These are phyloP conservation scores for Metaphire vulgaris DNA, from an alignment of 1,140 invertebrate species.

Conservation along the genomic window DNA sequence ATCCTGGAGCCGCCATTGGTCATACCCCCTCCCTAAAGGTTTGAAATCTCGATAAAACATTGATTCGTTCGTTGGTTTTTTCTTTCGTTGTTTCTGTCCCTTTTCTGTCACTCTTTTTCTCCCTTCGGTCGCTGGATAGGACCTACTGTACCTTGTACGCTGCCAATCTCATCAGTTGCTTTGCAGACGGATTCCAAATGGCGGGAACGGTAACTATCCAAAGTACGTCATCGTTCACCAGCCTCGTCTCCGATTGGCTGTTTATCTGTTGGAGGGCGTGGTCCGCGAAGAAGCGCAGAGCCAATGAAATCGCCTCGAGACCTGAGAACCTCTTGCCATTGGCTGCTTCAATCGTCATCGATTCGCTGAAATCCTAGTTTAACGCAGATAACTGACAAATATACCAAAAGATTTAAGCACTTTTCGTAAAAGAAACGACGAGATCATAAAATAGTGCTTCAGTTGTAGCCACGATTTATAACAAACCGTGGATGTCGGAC, in stretches of 20 bases:
- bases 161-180: conserved; percentile 60
- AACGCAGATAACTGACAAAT: not conserved
- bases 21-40: not conserved
- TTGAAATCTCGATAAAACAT: no score
- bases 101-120: no score
- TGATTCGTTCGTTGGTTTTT: no score
- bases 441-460: not conserved
- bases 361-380: conserved; percentile 53
- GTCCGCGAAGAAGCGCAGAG: conserved; percentile 56
- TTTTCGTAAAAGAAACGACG: not conserved
- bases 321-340: conserved; percentile 56
- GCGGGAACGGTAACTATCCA: conserved; percentile 63
- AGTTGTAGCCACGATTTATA: not conserved
- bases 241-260: conserved; percentile 53
- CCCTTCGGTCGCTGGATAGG: no score
- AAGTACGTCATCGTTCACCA: conserved; percentile 55
- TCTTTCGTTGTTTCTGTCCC: no score
- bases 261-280: conserved; percentile 57
- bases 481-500: not conserved
- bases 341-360: conserved; percentile 53
- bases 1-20: not conserved
- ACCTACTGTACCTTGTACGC: conserved; percentile 61
- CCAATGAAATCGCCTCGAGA: conserved; percentile 55
- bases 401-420: not conserved
- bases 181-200: conserved; percentile 61